Base-by-base conservation (phyloP, 2,888 invertebrate species). In the Campoplex nolae region DNA sequence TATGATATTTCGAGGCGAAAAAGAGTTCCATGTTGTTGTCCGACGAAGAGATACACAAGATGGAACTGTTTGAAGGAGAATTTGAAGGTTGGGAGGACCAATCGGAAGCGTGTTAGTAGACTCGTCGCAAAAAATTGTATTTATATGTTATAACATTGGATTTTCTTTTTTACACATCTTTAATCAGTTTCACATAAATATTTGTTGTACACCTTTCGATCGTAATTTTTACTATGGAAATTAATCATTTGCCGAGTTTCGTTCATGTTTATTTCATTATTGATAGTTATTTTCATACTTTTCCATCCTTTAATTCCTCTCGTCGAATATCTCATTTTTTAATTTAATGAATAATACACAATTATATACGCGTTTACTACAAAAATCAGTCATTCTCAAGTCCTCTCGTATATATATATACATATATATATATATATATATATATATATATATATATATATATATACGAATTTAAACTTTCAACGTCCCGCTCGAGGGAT, bases 321-420 rank as follows among this genome's bases (percentile, higher is more conserved):
- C 67, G 18, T 74, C 73, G 51, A 76, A 77, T 73, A 13, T 74
- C 48, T 18, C 48, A 18, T 35, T 18, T 35, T n/a, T 56, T 42
- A 58, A 58, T 58, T 8, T 58, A 13, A 77, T 86, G 73, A 73
- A 82, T 80, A 79, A 70, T 74, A 75, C 67, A 84, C 76, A 78
- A 51, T 80, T 68, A 81, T 80, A 86, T 77, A 77, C 65, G 58
- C 84, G 42, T 81, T 84, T 77, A 84, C 86, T 90, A 90, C 82
- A 89, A 89, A 89, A 90, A 87, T 90, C 89, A 89, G 84, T 90
- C 89, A 86, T 89, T 85, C 79, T 88, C 86, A 45, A 85, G 89
- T 82, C 87, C 87, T 73, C 82, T 70, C 75, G 84, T 86, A 83
- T 32, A 23, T 23, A 23, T 23, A 23, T 23, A 62, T 76, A 83